phyloP scores from a whole-genome alignment of 2,888 invertebrate genomes.

The Leptogaster cylindrica region DNA sequence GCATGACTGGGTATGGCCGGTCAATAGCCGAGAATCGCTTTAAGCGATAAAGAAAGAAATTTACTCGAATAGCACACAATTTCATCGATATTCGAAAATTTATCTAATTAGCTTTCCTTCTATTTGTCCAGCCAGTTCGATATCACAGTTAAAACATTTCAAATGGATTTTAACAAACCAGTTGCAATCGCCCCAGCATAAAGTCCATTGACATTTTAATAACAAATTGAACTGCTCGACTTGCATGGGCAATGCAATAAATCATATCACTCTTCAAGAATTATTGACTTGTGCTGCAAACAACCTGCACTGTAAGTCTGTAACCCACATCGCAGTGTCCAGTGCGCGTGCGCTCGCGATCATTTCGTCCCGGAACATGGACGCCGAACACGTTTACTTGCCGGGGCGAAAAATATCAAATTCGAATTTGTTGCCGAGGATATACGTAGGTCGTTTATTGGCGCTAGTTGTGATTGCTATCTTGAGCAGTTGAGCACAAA shows the following conservation, averaged over 20 bases:
- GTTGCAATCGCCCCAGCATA: conserved; percentile 5
- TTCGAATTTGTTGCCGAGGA: background rate
- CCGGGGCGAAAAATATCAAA: background rate
- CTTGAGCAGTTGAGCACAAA: conserved; percentile 19
- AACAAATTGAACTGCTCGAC: conserved; percentile 33
- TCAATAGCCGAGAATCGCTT: too few relatives aligned
- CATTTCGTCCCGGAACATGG: background rate
- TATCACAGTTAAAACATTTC: too few relatives aligned
- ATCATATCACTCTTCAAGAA: conserved; percentile 40
- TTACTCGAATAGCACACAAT: too few relatives aligned
- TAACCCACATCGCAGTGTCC: conserved; percentile 23
- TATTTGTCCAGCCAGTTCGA: too few relatives aligned
- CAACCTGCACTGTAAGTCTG: conserved; percentile 20
- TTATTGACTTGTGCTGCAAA: conserved; percentile 37
- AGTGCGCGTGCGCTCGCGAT: conserved; percentile 12
- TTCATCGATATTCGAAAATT: too few relatives aligned
- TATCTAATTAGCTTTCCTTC: too few relatives aligned
- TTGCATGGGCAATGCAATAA: conserved; percentile 18
- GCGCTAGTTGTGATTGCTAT: conserved; percentile 37
- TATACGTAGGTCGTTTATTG: conserved; percentile 35
- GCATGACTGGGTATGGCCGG: too few relatives aligned
- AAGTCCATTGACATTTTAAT: conserved; percentile 39
- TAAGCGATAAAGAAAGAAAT: too few relatives aligned
- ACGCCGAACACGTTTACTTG: conserved; percentile 1
- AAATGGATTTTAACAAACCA: conserved; percentile 32